Percentiles rank a stretch among this genome's conserved stretches.
Evolutionary conservation across 2,113 vertebrate species (phyloP).

Genomic region (Cheilinus undulatus): DNA sequence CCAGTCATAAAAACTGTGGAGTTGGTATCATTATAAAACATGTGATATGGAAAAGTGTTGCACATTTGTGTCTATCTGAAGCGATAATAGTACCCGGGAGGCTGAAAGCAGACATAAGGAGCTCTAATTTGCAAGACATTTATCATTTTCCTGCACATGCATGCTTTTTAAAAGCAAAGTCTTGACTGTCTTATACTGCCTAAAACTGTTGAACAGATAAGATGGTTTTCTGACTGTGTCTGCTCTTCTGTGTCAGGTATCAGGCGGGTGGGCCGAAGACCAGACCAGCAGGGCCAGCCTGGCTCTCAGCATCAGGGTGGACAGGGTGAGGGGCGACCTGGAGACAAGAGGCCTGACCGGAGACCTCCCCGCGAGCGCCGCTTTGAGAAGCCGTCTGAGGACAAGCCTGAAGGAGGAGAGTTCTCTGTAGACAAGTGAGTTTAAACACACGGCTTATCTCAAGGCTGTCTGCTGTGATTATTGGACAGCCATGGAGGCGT

Average conservation of each 20-base stretch:
- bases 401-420: slow-evolving; percentile 92
- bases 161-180: neutral
- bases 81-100: no score
- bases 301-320: slow-evolving; percentile 80
- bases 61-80: no score
- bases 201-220: no score
- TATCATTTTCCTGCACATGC: neutral
- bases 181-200: no score
- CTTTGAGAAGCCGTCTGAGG: slow-evolving; percentile 93
- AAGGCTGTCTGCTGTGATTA: neutral
- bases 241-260: slow-evolving; percentile 84
- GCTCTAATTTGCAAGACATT: neutral
- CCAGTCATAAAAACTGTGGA: no score
- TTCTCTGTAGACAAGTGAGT: slow-evolving; percentile 94
- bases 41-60: no score
- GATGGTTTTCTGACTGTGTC: no score
- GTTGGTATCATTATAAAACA: no score
- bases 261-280: slow-evolving; percentile 94
- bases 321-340: slow-evolving; percentile 92
- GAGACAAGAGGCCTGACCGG: slow-evolving; percentile 92
- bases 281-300: slow-evolving; percentile 88
- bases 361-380: slow-evolving; percentile 95
- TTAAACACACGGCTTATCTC: neutral
- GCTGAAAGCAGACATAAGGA: neutral
- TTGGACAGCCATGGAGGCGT: neutral